Evolutionary conservation across 2,113 vertebrate species (phyloP).

Genomic region (Alligator mississippiensis): DNA sequence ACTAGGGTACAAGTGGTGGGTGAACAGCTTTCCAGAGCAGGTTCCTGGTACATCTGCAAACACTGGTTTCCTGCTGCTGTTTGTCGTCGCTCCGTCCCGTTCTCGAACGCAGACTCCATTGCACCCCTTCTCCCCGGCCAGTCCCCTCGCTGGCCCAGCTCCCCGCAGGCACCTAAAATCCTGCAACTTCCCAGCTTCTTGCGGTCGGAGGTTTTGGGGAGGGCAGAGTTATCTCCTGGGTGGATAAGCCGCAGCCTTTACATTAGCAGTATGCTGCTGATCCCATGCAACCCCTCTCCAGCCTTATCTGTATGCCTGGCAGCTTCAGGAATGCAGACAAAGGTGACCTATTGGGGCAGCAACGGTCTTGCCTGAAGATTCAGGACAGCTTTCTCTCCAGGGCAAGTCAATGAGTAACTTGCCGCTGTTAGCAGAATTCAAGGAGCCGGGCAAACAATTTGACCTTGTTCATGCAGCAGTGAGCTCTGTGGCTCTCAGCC

Average conservation of each 20-base stretch:
- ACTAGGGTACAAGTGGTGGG: background rate
- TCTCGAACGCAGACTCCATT: background rate
- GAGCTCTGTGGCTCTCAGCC: background rate
- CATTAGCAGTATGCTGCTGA: accelerated
- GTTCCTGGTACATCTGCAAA: background rate
- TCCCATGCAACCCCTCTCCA: background rate
- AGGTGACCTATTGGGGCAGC: background rate
- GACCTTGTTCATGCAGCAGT: background rate
- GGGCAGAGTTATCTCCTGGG: background rate
- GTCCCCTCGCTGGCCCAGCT: background rate
- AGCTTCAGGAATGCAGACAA: background rate
- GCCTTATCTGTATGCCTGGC: background rate
- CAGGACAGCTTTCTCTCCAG: background rate
- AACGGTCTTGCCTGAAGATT: background rate
- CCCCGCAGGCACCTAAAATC: background rate
- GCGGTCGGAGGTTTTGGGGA: background rate
- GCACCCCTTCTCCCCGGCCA: background rate
- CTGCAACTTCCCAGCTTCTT: background rate
- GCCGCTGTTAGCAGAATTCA: background rate
- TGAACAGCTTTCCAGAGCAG: background rate
- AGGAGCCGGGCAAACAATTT: background rate
- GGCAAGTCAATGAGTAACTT: background rate
- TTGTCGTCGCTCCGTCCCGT: background rate
- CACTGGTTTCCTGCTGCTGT: accelerated
- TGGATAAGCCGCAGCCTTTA: accelerated